Conservation (phyloP, 2,888 invertebrate species). For the Strigamia transsilvanica region DNA sequence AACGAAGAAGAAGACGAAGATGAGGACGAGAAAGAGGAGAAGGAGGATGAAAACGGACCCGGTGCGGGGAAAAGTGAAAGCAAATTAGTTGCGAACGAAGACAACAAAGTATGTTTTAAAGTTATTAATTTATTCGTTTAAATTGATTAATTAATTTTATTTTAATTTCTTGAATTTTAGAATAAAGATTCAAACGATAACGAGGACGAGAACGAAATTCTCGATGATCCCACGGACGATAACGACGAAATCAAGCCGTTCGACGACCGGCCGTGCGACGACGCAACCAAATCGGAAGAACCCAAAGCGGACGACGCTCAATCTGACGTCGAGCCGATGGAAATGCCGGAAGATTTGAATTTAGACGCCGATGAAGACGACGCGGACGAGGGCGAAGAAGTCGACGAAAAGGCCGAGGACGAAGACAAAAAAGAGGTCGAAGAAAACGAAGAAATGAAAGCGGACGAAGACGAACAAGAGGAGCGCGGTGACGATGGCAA, state of each 20-base stretch:
- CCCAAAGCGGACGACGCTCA: constrained; percentile 60
- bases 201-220: background rate
- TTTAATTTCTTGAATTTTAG: background rate
- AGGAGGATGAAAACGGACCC: constrained; percentile 66
- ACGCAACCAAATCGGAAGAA: constrained; percentile 56
- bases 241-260: constrained; percentile 78
- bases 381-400: constrained; percentile 66
- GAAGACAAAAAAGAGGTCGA: constrained; percentile 63
- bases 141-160: background rate
- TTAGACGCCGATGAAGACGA: constrained; percentile 70
- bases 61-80: constrained; percentile 61
- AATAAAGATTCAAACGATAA: constrained; percentile 59
- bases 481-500: constrained; percentile 67
- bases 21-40: constrained; percentile 68
- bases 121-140: background rate
- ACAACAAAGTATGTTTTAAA: constrained; percentile 60
- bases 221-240: constrained; percentile 56
- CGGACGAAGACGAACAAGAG: constrained; percentile 66
- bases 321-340: constrained; percentile 83
- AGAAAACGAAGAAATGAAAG: constrained; percentile 59
- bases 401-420: constrained; percentile 66
- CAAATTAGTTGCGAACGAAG: constrained; percentile 78
- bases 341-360: constrained; percentile 73
- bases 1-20: constrained; percentile 72
- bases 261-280: constrained; percentile 69